phyloP scores from a whole-genome alignment of 2,113 vertebrate genomes.

The Vombatus ursinus region DNA sequence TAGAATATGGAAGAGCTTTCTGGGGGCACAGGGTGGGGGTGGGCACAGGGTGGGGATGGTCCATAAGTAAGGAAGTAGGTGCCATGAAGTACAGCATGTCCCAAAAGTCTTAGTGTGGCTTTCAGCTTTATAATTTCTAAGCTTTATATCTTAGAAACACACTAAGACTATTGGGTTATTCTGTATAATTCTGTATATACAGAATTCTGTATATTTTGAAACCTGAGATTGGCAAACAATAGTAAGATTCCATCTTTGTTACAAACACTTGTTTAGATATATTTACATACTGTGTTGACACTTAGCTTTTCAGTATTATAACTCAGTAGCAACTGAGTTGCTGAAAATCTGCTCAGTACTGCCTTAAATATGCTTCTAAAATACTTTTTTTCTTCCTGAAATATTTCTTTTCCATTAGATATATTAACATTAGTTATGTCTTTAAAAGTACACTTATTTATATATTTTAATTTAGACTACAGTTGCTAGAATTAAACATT shows the following conservation, averaged over 20 bases:
- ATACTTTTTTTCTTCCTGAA: slow-evolving; percentile 16
- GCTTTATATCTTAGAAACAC: too few species aligned
- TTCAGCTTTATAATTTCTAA: too few species aligned
- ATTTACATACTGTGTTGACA: slow-evolving; percentile 29
- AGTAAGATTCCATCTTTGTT: slow-evolving; percentile 35
- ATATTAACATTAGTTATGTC: slow-evolving; percentile 32
- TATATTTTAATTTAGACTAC: slow-evolving; percentile 40
- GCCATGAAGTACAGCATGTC: too few species aligned
- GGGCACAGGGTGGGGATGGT: too few species aligned
- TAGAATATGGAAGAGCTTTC: too few species aligned
- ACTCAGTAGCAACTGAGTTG: not conserved
- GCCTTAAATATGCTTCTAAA: slow-evolving; percentile 34
- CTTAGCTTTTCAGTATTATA: slow-evolving; percentile 27
- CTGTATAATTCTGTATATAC: too few species aligned
- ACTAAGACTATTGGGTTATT: too few species aligned
- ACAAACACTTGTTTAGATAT: slow-evolving; percentile 40
- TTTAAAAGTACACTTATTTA: slow-evolving; percentile 12
- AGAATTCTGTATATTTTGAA: slow-evolving; percentile 13
- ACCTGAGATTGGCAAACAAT: not conserved
- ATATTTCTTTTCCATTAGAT: slow-evolving; percentile 25
- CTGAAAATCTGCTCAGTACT: slow-evolving; percentile 17
- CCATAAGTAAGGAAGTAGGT: too few species aligned
- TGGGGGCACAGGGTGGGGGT: too few species aligned
- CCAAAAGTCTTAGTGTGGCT: too few species aligned
- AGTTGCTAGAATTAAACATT: slow-evolving; percentile 37